phyloP scores from a whole-genome alignment of 2,797 vertebrate species.

The Coendou prehensilis region DNA sequence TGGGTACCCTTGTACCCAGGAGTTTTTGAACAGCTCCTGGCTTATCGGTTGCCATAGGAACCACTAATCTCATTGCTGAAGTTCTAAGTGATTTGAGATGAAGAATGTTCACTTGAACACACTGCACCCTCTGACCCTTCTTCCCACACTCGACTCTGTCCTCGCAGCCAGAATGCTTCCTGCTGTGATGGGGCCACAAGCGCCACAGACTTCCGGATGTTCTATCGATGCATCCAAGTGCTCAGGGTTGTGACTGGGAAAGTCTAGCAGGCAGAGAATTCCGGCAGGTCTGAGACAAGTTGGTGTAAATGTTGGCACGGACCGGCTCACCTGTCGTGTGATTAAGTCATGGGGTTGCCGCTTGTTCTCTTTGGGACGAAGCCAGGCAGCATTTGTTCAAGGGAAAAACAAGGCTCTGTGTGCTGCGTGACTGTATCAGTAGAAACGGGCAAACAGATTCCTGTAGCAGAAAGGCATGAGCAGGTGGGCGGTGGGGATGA shows the following conservation, averaged over 20 bases:
- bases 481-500: conserved; percentile 19
- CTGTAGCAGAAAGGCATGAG: neutral
- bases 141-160: neutral
- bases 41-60: conserved; percentile 53
- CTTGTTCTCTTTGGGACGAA: conserved; percentile 71
- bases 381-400: conserved; percentile 81
- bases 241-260: neutral
- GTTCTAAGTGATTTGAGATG: conserved; percentile 59
- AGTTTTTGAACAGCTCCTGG: conserved; percentile 3
- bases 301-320: conserved; percentile 53
- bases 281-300: conserved; percentile 42
- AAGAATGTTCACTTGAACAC: conserved; percentile 42
- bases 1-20: neutral
- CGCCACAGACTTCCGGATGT: neutral
- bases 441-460: conserved; percentile 63
- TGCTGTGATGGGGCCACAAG: neutral
- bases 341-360: conserved; percentile 75
- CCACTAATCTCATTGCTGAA: conserved; percentile 44
- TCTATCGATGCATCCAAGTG: neutral
- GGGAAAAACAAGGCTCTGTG: conserved; percentile 71
- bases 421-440: conserved; percentile 47
- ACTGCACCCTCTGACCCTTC: neutral
- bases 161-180: neutral
- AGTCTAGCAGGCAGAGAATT: conserved; percentile 5
- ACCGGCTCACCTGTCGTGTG: conserved; percentile 79